These are phyloP conservation scores for Paratilapia polleni DNA, from an alignment of 2,113 vertebrate species.

Conservation along the genomic window DNA sequence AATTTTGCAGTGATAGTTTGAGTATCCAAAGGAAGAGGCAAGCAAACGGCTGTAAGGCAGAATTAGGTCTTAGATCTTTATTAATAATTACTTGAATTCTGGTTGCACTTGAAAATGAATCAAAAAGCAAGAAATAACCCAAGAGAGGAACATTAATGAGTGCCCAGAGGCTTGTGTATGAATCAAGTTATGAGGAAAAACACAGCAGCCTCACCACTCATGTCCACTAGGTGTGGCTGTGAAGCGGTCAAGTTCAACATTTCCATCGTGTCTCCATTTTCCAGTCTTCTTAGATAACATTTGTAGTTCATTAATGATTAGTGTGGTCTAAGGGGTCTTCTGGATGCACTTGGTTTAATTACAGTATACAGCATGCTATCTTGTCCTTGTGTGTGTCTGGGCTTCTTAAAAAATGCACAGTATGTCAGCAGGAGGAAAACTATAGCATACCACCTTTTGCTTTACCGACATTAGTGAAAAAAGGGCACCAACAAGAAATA, in stretches of 20 bases:
- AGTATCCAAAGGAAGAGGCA: slow-evolving; percentile 11
- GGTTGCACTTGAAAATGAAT: slow-evolving; percentile 39
- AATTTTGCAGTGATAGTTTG: slow-evolving; percentile 10
- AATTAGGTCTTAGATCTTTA: slow-evolving; percentile 32
- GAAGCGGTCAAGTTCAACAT: background rate
- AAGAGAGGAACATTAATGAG: slow-evolving; percentile 26
- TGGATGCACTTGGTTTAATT: background rate
- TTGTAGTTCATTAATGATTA: background rate
- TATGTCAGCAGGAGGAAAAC: background rate
- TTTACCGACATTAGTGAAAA: background rate
- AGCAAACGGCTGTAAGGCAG: background rate
- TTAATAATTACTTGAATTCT: slow-evolving; percentile 45
- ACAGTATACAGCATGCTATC: background rate
- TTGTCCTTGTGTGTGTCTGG: background rate
- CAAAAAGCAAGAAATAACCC: slow-evolving; percentile 36
- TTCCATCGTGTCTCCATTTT: background rate
- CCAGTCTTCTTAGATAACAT: background rate
- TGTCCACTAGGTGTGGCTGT: background rate
- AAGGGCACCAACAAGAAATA: background rate
- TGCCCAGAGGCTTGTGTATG: slow-evolving; percentile 1
- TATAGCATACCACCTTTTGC: background rate
- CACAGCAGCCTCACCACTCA: background rate
- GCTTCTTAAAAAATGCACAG: too few relatives aligned
- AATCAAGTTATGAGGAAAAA: slow-evolving; percentile 20
- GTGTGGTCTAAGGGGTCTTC: background rate